These are phyloP conservation scores for Epinotia ramella DNA, from an alignment of 2,888 invertebrate genomes.

Conservation along the genomic window DNA sequence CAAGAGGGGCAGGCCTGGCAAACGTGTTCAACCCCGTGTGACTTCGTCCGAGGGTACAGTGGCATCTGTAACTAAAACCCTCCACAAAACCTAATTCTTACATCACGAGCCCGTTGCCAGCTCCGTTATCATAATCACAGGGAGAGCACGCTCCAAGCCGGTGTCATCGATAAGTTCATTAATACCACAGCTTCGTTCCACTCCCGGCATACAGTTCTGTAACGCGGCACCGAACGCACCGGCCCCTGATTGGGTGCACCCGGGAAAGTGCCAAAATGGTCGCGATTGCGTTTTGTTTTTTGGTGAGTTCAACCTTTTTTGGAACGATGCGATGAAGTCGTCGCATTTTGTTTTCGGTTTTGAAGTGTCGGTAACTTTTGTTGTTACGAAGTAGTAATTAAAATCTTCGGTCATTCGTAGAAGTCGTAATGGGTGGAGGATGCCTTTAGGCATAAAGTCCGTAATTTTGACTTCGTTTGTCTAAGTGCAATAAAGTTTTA, in stretches of 20 bases:
- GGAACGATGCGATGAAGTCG: neutral
- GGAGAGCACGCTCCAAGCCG: slow-evolving; percentile 24
- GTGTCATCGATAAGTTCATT: slow-evolving; percentile 28
- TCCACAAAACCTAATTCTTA: slow-evolving; percentile 4
- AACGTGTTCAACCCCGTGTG: no score
- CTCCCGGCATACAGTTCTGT: slow-evolving; percentile 5
- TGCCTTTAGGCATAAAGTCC: no score
- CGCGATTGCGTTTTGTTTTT: slow-evolving; percentile 8
- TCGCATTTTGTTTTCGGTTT: neutral
- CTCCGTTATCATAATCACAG: slow-evolving; percentile 28
- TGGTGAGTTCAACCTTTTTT: slow-evolving; percentile 21
- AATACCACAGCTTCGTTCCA: neutral
- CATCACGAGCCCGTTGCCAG: slow-evolving; percentile 3
- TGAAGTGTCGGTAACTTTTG: neutral
- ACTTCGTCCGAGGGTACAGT: neutral
- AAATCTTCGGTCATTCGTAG: no score
- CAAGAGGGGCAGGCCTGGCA: no score
- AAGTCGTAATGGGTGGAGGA: no score
- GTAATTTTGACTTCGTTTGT: no score
- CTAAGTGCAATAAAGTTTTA: no score
- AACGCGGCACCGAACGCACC: neutral
- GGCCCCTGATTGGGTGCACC: neutral
- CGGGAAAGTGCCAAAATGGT: slow-evolving; percentile 24
- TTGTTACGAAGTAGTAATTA: neutral
- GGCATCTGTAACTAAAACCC: neutral